Base-by-base conservation (phyloP, 2,888 invertebrate species). In the Caenorhabditis sp. region DNA sequence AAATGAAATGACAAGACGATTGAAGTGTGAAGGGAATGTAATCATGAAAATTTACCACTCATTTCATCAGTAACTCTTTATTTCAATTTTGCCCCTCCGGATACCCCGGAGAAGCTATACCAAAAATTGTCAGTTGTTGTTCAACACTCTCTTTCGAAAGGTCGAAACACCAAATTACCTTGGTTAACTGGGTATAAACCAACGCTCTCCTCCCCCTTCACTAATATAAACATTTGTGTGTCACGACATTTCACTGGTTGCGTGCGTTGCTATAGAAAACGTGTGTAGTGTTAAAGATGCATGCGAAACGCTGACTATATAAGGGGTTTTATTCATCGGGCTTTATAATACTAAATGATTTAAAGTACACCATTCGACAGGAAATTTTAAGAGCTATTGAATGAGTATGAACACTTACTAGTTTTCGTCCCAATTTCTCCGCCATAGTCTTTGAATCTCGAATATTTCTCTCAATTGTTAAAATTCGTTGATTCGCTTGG, bases 391-490 rank as follows among this genome's bases (percentile, higher is more conserved):
- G 31, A 31, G 31, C 31, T 7, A 7, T 31, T 31, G 31, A 31
- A 31, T 31, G 31, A 31, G 10, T 31, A 31, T 31, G 10, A 31
- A 31, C n/a, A 43, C 43, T 21, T 12, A 70, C 73, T 38, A 70
- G 14, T 52, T 53, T 26, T 60, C 76, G 52, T 23, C 77, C 76
- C 7, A 67, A 17, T 54, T 80, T 80, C 31, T 80, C 80, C 1
- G 68, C 63, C 27, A 80, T 26, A 1, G 43, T 59, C 43, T 67
- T 63, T 1, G 75, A 26, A 58, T 82, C 81, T 17, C 67, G 63
- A 12, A 78, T 20, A 66, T 82, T 82, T 63, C 82, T 63, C 50
- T 81, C 82, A 3, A 82, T 71, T 1, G 82, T 82, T n/a, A 74
- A 64, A 43, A 81, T 69, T 59, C 82, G 69, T 63, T 82, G 81